phyloP scores from a whole-genome alignment of 2,113 vertebrate genomes.

The Cavia porcellus region DNA sequence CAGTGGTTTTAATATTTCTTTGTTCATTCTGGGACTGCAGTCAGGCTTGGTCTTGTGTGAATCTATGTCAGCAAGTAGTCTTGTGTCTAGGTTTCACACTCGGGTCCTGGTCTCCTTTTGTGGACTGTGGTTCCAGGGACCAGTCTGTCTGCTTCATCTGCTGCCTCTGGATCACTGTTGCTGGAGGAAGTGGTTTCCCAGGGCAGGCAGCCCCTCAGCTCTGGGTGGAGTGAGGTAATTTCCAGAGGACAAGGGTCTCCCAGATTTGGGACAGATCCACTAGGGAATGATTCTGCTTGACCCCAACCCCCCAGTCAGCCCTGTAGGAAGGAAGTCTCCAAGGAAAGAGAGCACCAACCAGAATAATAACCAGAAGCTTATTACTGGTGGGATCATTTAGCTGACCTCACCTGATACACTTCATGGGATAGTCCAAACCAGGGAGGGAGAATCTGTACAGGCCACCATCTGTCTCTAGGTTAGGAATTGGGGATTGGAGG shows the following conservation, averaged over 20 bases:
- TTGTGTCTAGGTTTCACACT: background rate
- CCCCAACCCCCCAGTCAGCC: background rate
- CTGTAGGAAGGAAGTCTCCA: background rate
- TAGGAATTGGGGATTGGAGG: background rate
- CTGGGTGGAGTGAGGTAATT: background rate
- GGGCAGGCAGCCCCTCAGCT: accelerated
- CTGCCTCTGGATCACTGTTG: background rate
- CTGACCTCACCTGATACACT: background rate
- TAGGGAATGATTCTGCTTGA: accelerated
- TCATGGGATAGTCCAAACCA: background rate
- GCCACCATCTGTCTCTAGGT: background rate
- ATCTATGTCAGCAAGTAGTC: background rate
- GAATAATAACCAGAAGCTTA: accelerated
- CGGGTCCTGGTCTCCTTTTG: background rate
- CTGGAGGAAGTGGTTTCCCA: background rate
- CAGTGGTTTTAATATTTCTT: background rate
- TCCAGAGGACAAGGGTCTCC: too few relatives aligned
- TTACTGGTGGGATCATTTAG: accelerated
- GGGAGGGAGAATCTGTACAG: background rate
- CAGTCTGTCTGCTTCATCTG: too few relatives aligned
- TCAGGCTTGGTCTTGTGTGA: background rate
- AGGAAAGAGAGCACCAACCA: background rate
- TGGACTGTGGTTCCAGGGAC: background rate
- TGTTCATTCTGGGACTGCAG: background rate
- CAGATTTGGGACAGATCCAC: background rate